phyloP scores from a whole-genome alignment of 2,888 invertebrate genomes.

The Andrena minutula region DNA sequence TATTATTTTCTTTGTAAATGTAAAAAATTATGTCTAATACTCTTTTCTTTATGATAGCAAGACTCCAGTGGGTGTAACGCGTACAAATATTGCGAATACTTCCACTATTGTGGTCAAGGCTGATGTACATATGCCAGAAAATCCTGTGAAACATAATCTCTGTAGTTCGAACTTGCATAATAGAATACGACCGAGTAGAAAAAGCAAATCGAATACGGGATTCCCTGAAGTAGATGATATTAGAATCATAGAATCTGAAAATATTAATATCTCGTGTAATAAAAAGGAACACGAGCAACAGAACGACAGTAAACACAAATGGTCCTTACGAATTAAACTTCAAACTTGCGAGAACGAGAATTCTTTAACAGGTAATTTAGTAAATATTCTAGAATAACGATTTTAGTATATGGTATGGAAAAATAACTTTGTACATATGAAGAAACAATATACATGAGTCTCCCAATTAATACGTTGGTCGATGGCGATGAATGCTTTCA shows the following conservation, averaged over 20 bases:
- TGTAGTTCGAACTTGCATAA: conserved; percentile 11
- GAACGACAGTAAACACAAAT: conserved; percentile 71
- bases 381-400: not conserved
- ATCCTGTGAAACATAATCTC: conserved; percentile 15
- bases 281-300: conserved; percentile 10
- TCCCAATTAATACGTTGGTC: conserved; percentile 69
- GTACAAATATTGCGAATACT: conserved; percentile 64
- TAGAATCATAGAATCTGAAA: conserved; percentile 67
- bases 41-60: conserved; percentile 55
- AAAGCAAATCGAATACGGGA: conserved; percentile 37
- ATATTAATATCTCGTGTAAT: conserved; percentile 6
- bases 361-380: conserved; percentile 47
- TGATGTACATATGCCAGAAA: conserved; percentile 75
- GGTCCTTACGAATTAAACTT: conserved; percentile 78
- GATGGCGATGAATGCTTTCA: conserved; percentile 75
- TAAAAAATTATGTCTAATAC: conserved; percentile 1
- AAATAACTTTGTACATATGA: conserved; percentile 52
- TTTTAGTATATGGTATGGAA: not conserved
- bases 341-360: conserved; percentile 57
- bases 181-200: conserved; percentile 34
- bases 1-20: not conserved
- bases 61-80: conserved; percentile 21
- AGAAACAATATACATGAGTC: conserved; percentile 69
- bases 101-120: conserved; percentile 76
- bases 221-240: conserved; percentile 63